Evolutionary conservation across 92 coral and sea anemone species (phyloP), one percentile per base, ranked within the genome.

Genomic region (Hydrozoanthus gracilis): DNA sequence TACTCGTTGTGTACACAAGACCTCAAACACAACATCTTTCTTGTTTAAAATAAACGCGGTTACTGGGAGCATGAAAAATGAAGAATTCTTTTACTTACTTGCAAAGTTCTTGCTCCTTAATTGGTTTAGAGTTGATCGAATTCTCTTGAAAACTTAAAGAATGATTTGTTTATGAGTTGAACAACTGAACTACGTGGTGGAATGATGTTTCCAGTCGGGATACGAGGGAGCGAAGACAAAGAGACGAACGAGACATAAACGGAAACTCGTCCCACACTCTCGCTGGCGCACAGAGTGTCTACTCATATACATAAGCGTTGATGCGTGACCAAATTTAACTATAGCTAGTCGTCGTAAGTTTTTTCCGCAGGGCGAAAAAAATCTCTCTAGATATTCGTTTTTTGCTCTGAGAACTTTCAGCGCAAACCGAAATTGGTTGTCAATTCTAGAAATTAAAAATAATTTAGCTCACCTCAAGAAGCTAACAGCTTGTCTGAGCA

Each of bases 171-270:
- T 17, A 20, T 80, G 61, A 9, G 60, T 64, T 65, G 8, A 48
- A 18, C 66, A 47, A 80, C 73, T 64, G 74, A 18, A 64, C 85
- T 80, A 80, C 85, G 85, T 80, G 85, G 85, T 80, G 85, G 75
- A 80, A 80, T 80, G 85, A 80, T 47, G 44, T 56, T 20, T 64
- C 44, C 10, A 66, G 73, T 48, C 85, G 50, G 46, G 83, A 78
- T 44, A 46, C 83, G 52, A 14, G 11, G 17, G 51, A 9, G 49
- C 35, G 46, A 44, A 45, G 11, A 44, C 65, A 60, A 44, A 46
- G 7, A 4, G 44, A 35, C 15, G 62, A 72, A 45, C 45, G 20
- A 13, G 52, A 64, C 52, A 80, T 47, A 62, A 80, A 51, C 85
- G 85, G 85, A 80, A 80, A 65, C 85, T 27, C n/a, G 49, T 51